Base-by-base conservation (phyloP, 2,113 vertebrate genomes). In the Mustela lutreola region DNA sequence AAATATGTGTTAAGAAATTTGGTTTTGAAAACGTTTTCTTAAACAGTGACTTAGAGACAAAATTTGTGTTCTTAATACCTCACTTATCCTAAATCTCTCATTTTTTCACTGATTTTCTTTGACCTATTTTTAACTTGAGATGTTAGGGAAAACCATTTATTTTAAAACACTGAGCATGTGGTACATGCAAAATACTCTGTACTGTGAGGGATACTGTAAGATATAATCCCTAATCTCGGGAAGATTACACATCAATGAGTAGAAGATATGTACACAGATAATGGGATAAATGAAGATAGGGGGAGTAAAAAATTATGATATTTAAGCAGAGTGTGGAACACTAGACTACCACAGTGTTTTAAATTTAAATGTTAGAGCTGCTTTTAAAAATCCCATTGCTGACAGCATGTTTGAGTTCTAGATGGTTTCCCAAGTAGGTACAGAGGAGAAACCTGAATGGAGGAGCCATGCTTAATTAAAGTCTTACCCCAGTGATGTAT, bases 1-100 rank as follows among this genome's bases (percentile, higher is more conserved):
- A 95, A 90, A 78, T 89, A 6, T 88, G 9, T 79, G 42, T 86
- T 87, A 60, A 83, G 79, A 4, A 95, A 70, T 82, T 85, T 96
- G 28, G 3, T 78, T 97, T 90, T 91, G 42, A 36, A 83, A 94
- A 33, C 39, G 36, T 53, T 80, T 42, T 91, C 33, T 80, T 71
- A 90, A 53, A 10, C 88, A 53, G 11, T 83, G n/a, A 42, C 36
- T 78, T 79, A 16, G 1, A 53, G 78, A 60, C 36, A 58, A 91
- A 91, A 36, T 70, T 71, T 63, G 11, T 94, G 39, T 89, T 89
- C 19, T 88, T 93, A 22, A 8, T 48, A 56, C 15, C 31, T 81
- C 21, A 53, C 4, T 87, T 80, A 62, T 7, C 33, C 10, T 42
- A 0, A 50, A 3, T 11, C 22, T 48, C 58, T 60, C 21, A 11